phyloP scores from a whole-genome alignment of 2,888 invertebrate species.

The Brachycybe producta region DNA sequence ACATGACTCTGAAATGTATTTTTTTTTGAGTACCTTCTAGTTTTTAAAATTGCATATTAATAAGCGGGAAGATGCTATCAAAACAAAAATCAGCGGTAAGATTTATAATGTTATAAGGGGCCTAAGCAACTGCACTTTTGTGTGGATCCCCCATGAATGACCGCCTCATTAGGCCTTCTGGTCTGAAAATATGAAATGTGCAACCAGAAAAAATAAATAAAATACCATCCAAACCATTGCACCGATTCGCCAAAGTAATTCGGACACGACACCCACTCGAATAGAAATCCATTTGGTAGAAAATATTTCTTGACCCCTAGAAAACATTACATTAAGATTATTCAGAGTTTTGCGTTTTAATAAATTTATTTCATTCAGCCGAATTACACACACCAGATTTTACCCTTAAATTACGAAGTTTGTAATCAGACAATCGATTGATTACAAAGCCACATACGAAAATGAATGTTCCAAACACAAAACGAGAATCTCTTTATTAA shows the following conservation, averaged over 20 bases:
- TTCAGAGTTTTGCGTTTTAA: background rate
- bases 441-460: constrained; percentile 4
- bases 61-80: no score
- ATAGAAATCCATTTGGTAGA: background rate
- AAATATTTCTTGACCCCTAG: background rate
- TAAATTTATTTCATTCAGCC: background rate
- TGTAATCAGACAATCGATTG: constrained; percentile 3
- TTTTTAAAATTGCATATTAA: no score
- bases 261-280: background rate
- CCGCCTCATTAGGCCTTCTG: no score
- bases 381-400: background rate
- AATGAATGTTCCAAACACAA: background rate
- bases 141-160: no score
- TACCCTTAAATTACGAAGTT: background rate
- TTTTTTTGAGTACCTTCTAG: no score
- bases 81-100: no score
- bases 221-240: constrained; percentile 8
- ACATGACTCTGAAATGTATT: no score
- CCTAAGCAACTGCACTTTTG: no score
- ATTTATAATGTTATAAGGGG: no score
- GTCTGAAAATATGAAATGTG: no score
- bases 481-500: background rate
- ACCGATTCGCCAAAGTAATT: constrained; percentile 13
- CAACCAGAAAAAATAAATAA: no score
- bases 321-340: background rate